Evolutionary conservation across 2,797 vertebrate genomes (phyloP).

Genomic region (Lateolabrax maculatus): DNA sequence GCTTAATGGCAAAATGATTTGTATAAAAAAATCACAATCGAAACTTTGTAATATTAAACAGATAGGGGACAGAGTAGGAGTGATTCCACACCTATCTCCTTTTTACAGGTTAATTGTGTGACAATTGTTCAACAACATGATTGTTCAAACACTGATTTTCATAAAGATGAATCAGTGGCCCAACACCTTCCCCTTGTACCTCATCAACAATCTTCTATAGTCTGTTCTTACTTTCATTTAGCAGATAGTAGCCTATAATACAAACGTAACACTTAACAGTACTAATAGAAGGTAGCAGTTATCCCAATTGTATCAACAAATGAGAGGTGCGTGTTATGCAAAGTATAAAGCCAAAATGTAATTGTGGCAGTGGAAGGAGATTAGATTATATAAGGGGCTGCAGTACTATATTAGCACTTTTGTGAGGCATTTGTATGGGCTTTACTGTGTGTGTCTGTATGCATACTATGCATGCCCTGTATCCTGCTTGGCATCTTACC

Average conservation of each 20-base stretch:
- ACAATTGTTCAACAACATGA: not conserved
- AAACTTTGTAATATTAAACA: not conserved
- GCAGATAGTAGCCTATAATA: not conserved
- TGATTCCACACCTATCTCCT: not conserved
- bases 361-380: not conserved
- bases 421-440: not conserved
- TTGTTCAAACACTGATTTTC: not conserved
- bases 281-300: not conserved
- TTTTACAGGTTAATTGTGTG: not conserved
- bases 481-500: constrained; percentile 25
- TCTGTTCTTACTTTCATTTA: not conserved
- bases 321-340: not conserved
- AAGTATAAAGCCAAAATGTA: not conserved
- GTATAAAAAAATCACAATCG: not conserved
- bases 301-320: not conserved
- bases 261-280: not conserved
- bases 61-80: not conserved
- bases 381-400: not conserved
- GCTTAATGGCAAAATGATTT: not conserved
- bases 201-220: not conserved
- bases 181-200: not conserved
- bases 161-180: not conserved
- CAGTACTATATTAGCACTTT: not conserved
- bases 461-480: constrained; percentile 5
- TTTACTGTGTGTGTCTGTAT: not conserved